These are phyloP conservation scores for Gobionotothen gibberifrons DNA, from an alignment of 2,797 vertebrate genomes.

Conservation along the genomic window DNA sequence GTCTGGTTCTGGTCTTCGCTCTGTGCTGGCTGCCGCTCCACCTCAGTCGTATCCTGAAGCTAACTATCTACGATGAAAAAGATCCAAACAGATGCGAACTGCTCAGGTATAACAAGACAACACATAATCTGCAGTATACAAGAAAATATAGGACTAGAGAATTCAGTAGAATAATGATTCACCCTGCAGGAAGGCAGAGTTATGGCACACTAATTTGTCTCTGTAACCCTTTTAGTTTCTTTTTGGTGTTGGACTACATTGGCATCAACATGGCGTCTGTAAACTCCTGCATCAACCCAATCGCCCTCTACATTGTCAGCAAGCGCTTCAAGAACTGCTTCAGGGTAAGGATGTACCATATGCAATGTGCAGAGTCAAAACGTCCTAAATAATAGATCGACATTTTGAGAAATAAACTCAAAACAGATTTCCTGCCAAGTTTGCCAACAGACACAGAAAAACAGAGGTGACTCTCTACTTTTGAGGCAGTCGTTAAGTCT, in stretches of 20 bases:
- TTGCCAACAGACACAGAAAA: too few relatives aligned
- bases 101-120: conserved; percentile 84
- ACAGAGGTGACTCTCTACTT: too few relatives aligned
- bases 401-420: background rate
- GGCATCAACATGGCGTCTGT: conserved; percentile 98
- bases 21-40: conserved; percentile 98
- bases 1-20: conserved; percentile 94
- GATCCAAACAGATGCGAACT: conserved; percentile 95
- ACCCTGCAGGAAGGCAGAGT: background rate
- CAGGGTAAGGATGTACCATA: conserved; percentile 85
- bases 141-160: background rate
- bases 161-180: background rate
- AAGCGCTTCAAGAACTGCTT: conserved; percentile 98
- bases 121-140: background rate
- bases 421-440: background rate
- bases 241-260: conserved; percentile 95
- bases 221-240: conserved; percentile 85
- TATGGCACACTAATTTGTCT: conserved; percentile 26
- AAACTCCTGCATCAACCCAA: conserved; percentile 99
- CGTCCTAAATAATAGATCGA: background rate
- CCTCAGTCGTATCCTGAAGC: conserved; percentile 94
- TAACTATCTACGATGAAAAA: conserved; percentile 91
- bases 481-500: too few relatives aligned
- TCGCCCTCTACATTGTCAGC: conserved; percentile 98
- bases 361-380: background rate